Percentiles rank a stretch among this genome's conserved stretches.
Conservation (phyloP, 2,113 vertebrate genomes). For the Progne subis region DNA sequence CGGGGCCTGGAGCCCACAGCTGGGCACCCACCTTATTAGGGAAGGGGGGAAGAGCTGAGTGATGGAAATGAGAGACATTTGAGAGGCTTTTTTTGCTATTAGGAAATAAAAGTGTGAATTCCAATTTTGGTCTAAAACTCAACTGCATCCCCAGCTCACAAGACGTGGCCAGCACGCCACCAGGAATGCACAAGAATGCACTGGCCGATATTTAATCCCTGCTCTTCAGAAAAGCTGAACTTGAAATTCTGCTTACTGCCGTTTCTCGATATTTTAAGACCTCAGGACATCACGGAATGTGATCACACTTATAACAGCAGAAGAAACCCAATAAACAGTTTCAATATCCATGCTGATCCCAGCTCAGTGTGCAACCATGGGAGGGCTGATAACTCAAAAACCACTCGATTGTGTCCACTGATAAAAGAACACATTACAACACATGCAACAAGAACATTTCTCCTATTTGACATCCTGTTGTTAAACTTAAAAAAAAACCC, state of each 20-base stretch:
- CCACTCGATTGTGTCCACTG: not conserved
- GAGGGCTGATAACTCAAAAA: not conserved
- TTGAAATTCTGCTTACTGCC: not conserved
- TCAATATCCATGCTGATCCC: not conserved
- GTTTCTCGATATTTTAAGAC: not conserved
- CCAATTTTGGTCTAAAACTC: not conserved
- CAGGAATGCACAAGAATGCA: not conserved
- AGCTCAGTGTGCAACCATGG: not conserved
- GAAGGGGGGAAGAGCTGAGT: not conserved
- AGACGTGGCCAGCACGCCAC: not conserved
- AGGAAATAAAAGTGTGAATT: not conserved
- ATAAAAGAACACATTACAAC: not conserved
- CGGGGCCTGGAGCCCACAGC: not conserved
- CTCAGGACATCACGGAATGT: not conserved
- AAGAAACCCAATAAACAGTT: not conserved
- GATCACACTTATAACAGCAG: not conserved
- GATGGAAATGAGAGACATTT: not conserved
- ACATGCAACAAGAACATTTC: not conserved
- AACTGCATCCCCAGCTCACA: not conserved
- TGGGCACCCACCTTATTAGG: accelerated
- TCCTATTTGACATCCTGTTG: not conserved
- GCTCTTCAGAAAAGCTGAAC: not conserved
- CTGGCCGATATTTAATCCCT: not conserved
- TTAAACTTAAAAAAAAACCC: not conserved
- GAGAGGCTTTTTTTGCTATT: not conserved